Evolutionary conservation across 2,113 vertebrate species (phyloP).

Genomic region (Ellobius talpinus): DNA sequence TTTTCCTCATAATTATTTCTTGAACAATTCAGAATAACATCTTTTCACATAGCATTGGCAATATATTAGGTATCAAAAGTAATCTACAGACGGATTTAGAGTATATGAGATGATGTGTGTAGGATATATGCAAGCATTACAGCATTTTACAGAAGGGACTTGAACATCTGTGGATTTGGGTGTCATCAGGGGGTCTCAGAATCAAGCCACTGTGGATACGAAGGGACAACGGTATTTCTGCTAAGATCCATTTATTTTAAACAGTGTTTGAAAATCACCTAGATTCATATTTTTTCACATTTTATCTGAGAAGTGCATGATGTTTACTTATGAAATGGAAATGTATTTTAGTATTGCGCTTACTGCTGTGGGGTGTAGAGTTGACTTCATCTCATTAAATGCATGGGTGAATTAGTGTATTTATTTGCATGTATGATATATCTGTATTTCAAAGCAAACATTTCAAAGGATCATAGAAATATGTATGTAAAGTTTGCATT

Average conservation of each 20-base stretch:
- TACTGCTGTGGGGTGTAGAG: constrained; percentile 80
- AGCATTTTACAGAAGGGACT: not conserved
- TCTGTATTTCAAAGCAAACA: constrained; percentile 85
- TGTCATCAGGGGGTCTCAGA: not conserved
- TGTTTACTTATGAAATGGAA: constrained; percentile 80
- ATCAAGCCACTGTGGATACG: not conserved
- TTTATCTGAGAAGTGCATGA: constrained; percentile 82
- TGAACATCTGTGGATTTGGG: not conserved
- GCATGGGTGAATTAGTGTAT: constrained; percentile 83
- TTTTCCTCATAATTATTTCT: not conserved
- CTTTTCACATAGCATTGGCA: not conserved
- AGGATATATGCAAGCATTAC: not conserved
- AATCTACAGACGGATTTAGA: not conserved
- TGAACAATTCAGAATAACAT: not conserved
- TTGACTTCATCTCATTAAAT: constrained; percentile 81
- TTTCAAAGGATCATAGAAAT: constrained; percentile 83
- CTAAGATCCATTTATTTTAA: constrained; percentile 73
- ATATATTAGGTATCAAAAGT: not conserved
- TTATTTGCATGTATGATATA: constrained; percentile 83
- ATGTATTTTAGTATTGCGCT: constrained; percentile 79
- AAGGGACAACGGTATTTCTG: constrained; percentile 38
- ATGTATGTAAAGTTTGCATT: constrained; percentile 83
- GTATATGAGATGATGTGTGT: not conserved
- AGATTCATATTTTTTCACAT: constrained; percentile 64
- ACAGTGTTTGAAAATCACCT: constrained; percentile 69